Base-by-base conservation (phyloP, 2,797 vertebrate species). In the Thamnophis elegans region DNA sequence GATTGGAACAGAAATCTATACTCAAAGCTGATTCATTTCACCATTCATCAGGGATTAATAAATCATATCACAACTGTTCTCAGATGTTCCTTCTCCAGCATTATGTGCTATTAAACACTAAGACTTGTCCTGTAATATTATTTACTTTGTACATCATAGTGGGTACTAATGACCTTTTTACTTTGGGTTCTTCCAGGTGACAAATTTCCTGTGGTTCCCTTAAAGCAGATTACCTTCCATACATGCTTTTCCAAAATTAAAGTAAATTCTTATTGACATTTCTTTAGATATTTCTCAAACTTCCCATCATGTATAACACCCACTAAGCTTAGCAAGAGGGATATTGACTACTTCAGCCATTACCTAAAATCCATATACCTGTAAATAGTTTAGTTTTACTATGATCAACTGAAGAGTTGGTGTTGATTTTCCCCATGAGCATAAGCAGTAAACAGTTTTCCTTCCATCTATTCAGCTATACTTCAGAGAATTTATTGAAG, bases 321-420 rank as follows among this genome's bases (percentile, higher is more conserved):
- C 73, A n/a, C 55, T 0, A 92, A 87, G 88, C 59, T 42, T 78
- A 36, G 62, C 90, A 88, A 91, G 20, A 92, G 36, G 42, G 32
- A 68, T 85, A 95, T 91, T 51, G 85, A 94, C 88, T 89, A 95
- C 65, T 89, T 59, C 60, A 95, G 55, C 90, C 47, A 73, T 92
- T 93, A 89, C 65, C 91, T 87, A 93, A 94, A 93, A 95, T 95
- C 91, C 89, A 89, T 94, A 58, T 36, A 85, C 62, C 86, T 92
- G 89, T 20, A 91, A 53, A 60, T 88, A 36, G 7, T 90, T 90
- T 90, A 62, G 42, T 85, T 73, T 92, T 85, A 51, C 85, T 89
- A 58, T 25, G 51, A 60, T 85, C 94, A 93, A 94, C n/a, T 56
- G 60, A 87, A 90, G n/a, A 11, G 47, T 42, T 54, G 93, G 65